These are phyloP conservation scores for Bagarius yarrelli DNA, from an alignment of 2,113 vertebrate species.

Conservation along the genomic window DNA sequence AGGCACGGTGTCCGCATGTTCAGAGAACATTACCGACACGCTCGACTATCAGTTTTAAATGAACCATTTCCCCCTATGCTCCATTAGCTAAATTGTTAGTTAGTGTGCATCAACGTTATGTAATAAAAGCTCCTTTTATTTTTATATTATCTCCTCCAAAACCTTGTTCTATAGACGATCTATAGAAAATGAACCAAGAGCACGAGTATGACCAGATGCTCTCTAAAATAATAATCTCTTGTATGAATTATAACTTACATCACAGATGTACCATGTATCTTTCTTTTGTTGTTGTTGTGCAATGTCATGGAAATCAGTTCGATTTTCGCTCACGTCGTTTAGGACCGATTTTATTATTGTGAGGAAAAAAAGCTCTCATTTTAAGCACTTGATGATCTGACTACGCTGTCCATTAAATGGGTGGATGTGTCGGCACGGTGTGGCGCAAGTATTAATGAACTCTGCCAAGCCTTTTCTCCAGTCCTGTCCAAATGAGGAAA, in stretches of 20 bases:
- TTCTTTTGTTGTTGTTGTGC: conserved; percentile 28
- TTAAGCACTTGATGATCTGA: conserved; percentile 24
- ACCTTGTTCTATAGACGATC: background rate
- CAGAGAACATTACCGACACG: background rate
- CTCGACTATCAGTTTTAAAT: background rate
- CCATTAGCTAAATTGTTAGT: conserved; percentile 9
- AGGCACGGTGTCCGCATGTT: background rate
- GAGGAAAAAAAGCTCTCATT: conserved; percentile 11
- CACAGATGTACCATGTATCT: conserved; percentile 38
- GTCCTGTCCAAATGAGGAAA: background rate
- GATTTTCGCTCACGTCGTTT: background rate
- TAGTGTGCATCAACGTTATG: background rate
- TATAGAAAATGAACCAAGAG: conserved; percentile 38
- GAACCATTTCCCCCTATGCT: background rate
- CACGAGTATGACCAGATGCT: conserved; percentile 18
- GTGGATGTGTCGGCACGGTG: conserved; percentile 7
- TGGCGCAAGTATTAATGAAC: background rate
- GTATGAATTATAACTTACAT: conserved; percentile 40
- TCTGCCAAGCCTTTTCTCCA: conserved; percentile 1
- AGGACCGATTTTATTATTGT: conserved; percentile 16
- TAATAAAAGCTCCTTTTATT: conserved; percentile 25
- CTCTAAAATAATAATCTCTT: conserved; percentile 50
- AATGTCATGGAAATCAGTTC: conserved; percentile 33
- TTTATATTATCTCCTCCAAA: conserved; percentile 22
- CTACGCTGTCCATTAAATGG: conserved; percentile 39